A percentile compares a stretch with the other conserved stretches of the same genome.
phyloP scores from a whole-genome alignment of 2,113 vertebrate species.

The Athene noctua region DNA sequence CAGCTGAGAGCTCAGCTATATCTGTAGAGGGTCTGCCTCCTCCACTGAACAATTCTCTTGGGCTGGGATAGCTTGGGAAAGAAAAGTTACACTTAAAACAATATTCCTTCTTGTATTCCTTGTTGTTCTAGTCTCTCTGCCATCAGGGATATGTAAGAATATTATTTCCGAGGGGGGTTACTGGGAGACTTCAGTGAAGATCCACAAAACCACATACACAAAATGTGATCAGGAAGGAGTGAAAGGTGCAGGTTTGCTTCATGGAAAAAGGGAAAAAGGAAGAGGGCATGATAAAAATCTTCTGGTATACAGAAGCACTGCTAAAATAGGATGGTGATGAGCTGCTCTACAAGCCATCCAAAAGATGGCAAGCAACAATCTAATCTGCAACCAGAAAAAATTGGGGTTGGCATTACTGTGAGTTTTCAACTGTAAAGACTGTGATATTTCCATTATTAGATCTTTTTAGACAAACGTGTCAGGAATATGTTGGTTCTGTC shows the following conservation, averaged over 20 bases:
- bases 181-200: background rate
- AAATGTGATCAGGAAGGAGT: background rate
- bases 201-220: background rate
- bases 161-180: background rate
- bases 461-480: background rate
- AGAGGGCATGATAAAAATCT: background rate
- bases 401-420: background rate
- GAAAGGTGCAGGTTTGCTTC: background rate
- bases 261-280: background rate
- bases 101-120: background rate
- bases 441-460: background rate
- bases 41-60: background rate
- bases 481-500: background rate
- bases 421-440: background rate
- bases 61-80: background rate
- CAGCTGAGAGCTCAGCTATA: background rate
- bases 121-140: background rate
- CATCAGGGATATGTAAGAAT: background rate
- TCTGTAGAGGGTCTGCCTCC: background rate
- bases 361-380: background rate
- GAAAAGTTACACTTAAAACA: background rate
- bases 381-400: background rate
- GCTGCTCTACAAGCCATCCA: background rate
- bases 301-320: rapidly evolving
- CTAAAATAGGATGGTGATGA: background rate